Base-by-base conservation (phyloP, 2,888 invertebrate genomes). In the Oegoconia quadripuncta region DNA sequence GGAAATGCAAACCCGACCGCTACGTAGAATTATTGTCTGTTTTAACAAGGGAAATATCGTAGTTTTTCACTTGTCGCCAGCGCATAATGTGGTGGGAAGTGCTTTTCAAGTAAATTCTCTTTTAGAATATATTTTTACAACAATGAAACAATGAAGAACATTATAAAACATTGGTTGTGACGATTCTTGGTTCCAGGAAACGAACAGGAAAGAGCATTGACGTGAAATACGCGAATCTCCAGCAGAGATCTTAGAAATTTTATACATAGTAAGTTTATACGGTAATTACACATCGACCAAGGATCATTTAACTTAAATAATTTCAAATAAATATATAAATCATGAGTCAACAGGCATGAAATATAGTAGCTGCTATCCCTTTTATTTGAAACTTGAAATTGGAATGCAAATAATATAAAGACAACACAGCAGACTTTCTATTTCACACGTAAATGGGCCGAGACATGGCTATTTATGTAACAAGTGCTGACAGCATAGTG, bases 41-140 rank as follows among this genome's bases (percentile, higher is more conserved):
- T 79, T 74, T 74, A 74, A 71, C 75, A 67, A 64, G 73, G 80
- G 82, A 82, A 83, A 81, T 81, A 73, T 56, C 61, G 70, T 70
- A 77, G 68, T 82, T 82, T 82, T 80, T 82, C 80, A 82, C 58
- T 60, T 58, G 55, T 56, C 50, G 44, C 48, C 40, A 33, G 48
- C 50, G 50, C 60, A 52, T 48, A 49, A 48, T 56, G 52, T 41
- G 48, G 52, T 41, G 48, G 22, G 43, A 33, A 14, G 23, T 23
- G 22, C 23, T 16, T 33, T 33, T 33, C 3, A 9, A 14, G 20
- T 20, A 27, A 31, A 34, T 26, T 23, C 26, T 33, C 28, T 17
- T 23, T 33, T 37, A 33, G 17, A 37, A 33, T 38, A 37, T 4
- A 3, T 22, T 22, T 7, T 9, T 9, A 22, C 22, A 9, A 22